Evolutionary conservation across 2,888 invertebrate genomes (phyloP), one percentile per base, ranked within the genome.

Genomic region (Xestia rhomboidea): DNA sequence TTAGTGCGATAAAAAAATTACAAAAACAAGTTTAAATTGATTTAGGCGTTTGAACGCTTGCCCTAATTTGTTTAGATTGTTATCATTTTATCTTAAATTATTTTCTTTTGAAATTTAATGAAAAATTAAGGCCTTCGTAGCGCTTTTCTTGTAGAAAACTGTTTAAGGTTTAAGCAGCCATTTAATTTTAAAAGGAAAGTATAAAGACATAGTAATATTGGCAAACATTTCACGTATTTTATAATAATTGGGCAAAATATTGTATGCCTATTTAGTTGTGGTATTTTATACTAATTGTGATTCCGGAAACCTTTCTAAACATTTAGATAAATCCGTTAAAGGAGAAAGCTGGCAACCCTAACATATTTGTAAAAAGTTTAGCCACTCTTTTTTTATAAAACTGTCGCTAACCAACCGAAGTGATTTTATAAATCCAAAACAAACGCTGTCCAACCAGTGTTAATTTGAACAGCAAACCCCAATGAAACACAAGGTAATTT

Each of bases 401-500:
- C 24, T n/a, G 10, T 15, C 3, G 13, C 30, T 34, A 34, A 0
- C 27, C 38, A 54, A 68, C 38, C 1, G 5, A 51, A 66, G 6
- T 66, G 38, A 72, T 79, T 79, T 46, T 68, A 68, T 81, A 72
- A 82, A 66, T 66, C 18, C 72, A 30, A 66, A 82, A 76, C 68
- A 76, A 82, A 77, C 82, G 62, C 76, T 57, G 41, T 75, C 81
- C 81, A 82, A 76, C 81, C 81, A 82, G 81, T 80, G 82, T 83
- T 87, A 89, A 87, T 89, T 84, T 79, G 77, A 1, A 76, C 60
- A 63, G 66, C 70, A 87, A 86, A 84, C 76, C 69, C 10, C 73
- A 84, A 73, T 82, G 83, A 88, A 89, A 84, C 81, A 87, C 82
- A 79, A 83, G 77, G 83, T 89, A 89, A 90, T 91, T 91, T 90